Evolutionary conservation across 2,888 invertebrate species (phyloP).

Genomic region (Norana najaformis): DNA sequence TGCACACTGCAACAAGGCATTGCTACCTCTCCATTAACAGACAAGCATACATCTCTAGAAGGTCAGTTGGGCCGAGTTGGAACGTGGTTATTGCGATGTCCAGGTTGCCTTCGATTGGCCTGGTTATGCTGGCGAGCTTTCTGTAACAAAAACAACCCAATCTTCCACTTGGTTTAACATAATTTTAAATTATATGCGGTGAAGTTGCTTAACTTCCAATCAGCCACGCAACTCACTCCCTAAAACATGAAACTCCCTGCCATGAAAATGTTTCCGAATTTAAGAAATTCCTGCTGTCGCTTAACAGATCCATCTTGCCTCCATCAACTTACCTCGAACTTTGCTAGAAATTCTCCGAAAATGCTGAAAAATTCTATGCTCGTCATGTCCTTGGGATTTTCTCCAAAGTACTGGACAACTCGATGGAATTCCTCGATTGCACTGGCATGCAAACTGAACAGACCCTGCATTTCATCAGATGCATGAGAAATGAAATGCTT

Average conservation of each 20-base stretch:
- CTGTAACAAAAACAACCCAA: conserved; percentile 29
- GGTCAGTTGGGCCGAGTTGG: background rate
- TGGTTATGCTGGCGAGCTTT: conserved; percentile 37
- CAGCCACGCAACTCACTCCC: background rate
- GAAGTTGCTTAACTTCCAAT: background rate
- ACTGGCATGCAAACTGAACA: conserved; percentile 51
- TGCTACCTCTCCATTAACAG: background rate
- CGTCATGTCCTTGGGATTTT: conserved; percentile 53
- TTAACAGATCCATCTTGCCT: background rate
- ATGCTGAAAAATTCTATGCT: conserved; percentile 56
- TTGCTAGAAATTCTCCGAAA: conserved; percentile 57
- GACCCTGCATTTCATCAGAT: conserved; percentile 54
- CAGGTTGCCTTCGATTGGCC: background rate
- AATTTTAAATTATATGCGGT: background rate
- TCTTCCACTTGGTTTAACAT: background rate
- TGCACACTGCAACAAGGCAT: background rate
- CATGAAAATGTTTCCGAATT: background rate
- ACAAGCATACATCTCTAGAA: background rate
- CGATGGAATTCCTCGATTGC: conserved; percentile 53
- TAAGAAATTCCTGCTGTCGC: background rate
- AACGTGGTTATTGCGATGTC: background rate
- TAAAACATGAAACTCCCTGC: too few species aligned
- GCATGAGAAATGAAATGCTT: conserved; percentile 52
- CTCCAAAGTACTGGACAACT: conserved; percentile 58
- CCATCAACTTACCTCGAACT: conserved; percentile 57